A percentile compares a stretch with the other conserved stretches of the same genome.
phyloP scores from a whole-genome alignment of 2,113 vertebrate genomes.

The Anser brachyrhynchus region DNA sequence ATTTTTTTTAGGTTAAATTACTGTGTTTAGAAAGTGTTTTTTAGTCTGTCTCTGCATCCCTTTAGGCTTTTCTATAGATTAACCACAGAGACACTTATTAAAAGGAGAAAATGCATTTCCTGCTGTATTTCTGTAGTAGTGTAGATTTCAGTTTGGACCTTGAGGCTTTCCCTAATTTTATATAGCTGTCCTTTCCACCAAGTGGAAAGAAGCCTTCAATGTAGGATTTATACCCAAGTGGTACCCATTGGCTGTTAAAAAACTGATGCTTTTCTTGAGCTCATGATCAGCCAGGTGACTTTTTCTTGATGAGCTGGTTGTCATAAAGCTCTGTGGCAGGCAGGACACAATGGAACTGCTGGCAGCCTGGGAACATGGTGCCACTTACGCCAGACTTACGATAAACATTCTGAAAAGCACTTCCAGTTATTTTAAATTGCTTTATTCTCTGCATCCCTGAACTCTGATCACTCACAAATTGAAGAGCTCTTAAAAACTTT shows the following conservation, averaged over 20 bases:
- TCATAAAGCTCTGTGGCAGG: not conserved
- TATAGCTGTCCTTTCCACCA: not conserved
- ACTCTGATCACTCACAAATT: conserved; percentile 62
- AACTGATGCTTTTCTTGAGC: not conserved
- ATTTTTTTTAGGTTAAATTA: not conserved
- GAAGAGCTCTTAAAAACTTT: conserved; percentile 69
- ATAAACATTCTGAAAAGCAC: conserved; percentile 22
- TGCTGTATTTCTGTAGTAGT: not conserved
- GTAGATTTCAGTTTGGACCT: not conserved
- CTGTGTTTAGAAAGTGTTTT: not conserved
- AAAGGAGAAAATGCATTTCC: not conserved
- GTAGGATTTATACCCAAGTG: not conserved
- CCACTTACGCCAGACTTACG: not conserved
- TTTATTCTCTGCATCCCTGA: conserved; percentile 21
- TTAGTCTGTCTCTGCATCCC: not conserved
- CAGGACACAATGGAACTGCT: not conserved
- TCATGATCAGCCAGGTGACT: not conserved
- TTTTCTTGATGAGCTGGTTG: not conserved
- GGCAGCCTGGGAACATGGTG: not conserved
- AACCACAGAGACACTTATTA: not conserved
- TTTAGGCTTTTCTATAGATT: not conserved
- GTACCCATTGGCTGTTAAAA: not conserved
- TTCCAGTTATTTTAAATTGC: conserved; percentile 43
- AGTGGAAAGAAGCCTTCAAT: not conserved
- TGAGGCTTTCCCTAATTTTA: not conserved